Base-by-base conservation (phyloP, 2,797 vertebrate species). In the Poliocrania exsul region DNA sequence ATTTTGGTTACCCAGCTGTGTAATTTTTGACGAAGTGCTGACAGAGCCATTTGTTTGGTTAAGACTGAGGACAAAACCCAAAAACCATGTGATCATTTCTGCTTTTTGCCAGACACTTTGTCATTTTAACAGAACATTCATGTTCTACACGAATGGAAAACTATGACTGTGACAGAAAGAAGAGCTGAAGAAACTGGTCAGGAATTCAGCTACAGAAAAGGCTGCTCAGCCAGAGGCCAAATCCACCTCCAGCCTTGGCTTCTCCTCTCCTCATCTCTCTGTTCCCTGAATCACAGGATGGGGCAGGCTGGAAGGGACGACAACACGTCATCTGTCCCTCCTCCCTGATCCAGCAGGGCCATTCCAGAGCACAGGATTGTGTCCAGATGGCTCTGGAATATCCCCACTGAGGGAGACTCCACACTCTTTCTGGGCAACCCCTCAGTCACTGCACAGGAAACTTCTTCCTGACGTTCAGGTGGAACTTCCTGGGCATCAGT, bases 291-390 rank as follows among this genome's bases (percentile, higher is more conserved):
- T n/a, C 42, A 20, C 21, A 38, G n/a, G 3, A 71, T 23, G 37
- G 51, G 8, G 26, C 64, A 89, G 71, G 20, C 18, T 51, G 57
- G n/a, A 57, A 4, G 20, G 13, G 14, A 33, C 20, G 49, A 50
- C n/a, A 1, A 0, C 14, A 40, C 35, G 5, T 29, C 23, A 20
- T 2, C 40, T 24, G 5, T 28, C 35, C 26, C 16, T 37, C 11
- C 37, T 75, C 49, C 20, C 57, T 62, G n/a, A n/a, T 50, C 50
- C 5, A 29, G 57, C 33, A 73, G 46, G 46, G 29, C 0, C 46
- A 53, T 12, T 20, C 16, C 46, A 51, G 9, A 40, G 58, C 38
- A 40, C 46, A 53, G 46, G 53, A 40, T 3, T 47, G 51, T 12
- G 8, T 47, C 29, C 58, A 78, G 26, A 47, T 0, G 2, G 29